Evolutionary conservation across 1,140 invertebrate genomes (phyloP).

Genomic region (Zaprionus inermis): DNA sequence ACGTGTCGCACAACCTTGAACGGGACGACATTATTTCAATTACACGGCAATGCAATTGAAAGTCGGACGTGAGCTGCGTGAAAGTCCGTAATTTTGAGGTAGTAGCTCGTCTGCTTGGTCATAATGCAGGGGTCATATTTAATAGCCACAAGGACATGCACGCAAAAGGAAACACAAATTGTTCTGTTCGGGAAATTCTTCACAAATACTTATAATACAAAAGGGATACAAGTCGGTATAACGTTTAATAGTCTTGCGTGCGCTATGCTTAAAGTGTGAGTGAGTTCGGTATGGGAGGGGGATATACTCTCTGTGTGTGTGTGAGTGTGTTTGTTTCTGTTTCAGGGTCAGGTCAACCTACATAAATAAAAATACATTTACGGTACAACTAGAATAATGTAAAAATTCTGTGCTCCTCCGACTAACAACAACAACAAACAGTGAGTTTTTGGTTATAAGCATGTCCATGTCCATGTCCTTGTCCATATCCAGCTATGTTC

Average conservation of each 20-base stretch:
- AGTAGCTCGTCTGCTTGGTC: too few relatives aligned
- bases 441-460: constrained; percentile 48
- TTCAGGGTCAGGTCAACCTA: constrained; percentile 20
- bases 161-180: constrained; percentile 26
- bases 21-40: constrained; percentile 44
- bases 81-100: not conserved
- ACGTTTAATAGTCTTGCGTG: constrained; percentile 41
- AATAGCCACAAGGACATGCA: constrained; percentile 34
- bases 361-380: constrained; percentile 70
- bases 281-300: constrained; percentile 2
- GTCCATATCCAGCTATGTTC: not conserved
- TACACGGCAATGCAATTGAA: constrained; percentile 44
- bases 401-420: constrained; percentile 51
- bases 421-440: constrained; percentile 40
- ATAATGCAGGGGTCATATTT: constrained; percentile 25
- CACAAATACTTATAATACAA: constrained; percentile 29
- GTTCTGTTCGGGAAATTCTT: constrained; percentile 23
- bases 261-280: constrained; percentile 6
- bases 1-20: constrained; percentile 16
- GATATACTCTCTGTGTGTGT: constrained; percentile 22
- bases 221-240: constrained; percentile 32
- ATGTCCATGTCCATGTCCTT: not conserved
- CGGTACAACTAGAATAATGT: constrained; percentile 70
- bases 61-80: constrained; percentile 43
- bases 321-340: constrained; percentile 15